Base-by-base conservation (phyloP, 2,888 invertebrate species). In the Aquatica leii region DNA sequence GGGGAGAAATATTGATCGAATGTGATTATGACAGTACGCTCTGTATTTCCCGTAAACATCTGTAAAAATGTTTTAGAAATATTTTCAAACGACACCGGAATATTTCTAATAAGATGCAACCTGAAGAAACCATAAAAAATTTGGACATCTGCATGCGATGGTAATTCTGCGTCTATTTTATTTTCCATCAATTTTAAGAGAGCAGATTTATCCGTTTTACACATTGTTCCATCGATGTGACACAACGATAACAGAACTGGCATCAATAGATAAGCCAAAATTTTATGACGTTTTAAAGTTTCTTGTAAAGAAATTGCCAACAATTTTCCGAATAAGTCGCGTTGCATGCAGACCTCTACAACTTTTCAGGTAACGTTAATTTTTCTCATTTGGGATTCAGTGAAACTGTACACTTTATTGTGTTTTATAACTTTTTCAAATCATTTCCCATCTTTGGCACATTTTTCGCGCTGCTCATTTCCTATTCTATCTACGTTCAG, bases 151-250 rank as follows among this genome's bases (percentile, higher is more conserved):
- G 14, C 8, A 21, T 41, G 15, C 20, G 24, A 9, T 11, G 66
- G 65, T 17, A 51, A 8, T 2, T 43, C 17, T 21, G 12, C 31
- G 14, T 52, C 24, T 9, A 59, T 17, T n/a, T 51, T 11, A n/a
- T 62, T 59, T 63, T 67, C 59, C 9, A 74, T 24, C 4, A 66
- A 15, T 62, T 69, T 66, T n/a, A 71, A 54, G n/a, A 74, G 49
- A 17, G 34, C 58, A 1, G 70, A 69, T 62, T 76, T 73, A 14
- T 71, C 67, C 1, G 72, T 74, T 64, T 71, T 72, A 40, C 68
- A 53, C 18, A 72, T 71, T 6, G 56, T 59, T 1, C 73, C 69
- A 58, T 71, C 72, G 6, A 70, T 17, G 59, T 75, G 71, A 46
- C 70, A 72, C 48, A 74, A 34, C 2, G 71, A 61, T 34, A 71